phyloP scores from a whole-genome alignment of 2,113 vertebrate species.

The Grantiella picta region DNA sequence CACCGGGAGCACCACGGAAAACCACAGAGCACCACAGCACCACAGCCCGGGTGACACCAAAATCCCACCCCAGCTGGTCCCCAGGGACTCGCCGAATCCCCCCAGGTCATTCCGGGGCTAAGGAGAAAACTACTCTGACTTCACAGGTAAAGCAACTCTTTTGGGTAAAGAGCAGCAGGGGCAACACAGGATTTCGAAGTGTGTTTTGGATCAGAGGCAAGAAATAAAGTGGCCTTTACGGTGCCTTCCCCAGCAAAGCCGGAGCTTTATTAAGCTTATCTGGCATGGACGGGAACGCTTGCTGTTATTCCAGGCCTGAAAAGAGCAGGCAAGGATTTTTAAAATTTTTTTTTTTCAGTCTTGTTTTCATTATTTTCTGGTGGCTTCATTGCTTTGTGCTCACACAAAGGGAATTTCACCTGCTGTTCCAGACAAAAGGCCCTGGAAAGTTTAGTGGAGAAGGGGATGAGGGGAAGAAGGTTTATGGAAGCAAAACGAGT shows the following conservation, averaged over 20 bases:
- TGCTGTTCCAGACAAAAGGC: conserved; percentile 47
- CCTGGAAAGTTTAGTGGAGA: not conserved
- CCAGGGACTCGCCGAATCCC: accelerated
- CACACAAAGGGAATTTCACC: conserved; percentile 37
- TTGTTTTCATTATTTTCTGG: conserved; percentile 32
- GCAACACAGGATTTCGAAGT: not conserved
- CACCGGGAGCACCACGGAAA: not conserved
- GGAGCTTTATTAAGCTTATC: not conserved
- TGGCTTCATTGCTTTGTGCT: not conserved
- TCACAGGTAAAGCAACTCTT: not conserved
- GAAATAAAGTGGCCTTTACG: conserved; percentile 14
- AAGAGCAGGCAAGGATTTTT: not conserved
- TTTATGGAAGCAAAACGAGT: not conserved
- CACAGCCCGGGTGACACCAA: accelerated
- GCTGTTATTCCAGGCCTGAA: not conserved
- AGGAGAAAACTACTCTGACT: not conserved
- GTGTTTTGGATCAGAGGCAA: not conserved
- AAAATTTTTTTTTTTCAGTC: not conserved
- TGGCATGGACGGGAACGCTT: accelerated
- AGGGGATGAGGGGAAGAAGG: not conserved
- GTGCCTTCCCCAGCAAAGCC: not conserved
- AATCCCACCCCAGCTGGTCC: not conserved
- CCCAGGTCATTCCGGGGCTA: not conserved
- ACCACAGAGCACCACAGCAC: accelerated
- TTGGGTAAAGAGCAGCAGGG: not conserved